Evolutionary conservation across 2,888 invertebrate species (phyloP).

Genomic region (Apamea epomidion): DNA sequence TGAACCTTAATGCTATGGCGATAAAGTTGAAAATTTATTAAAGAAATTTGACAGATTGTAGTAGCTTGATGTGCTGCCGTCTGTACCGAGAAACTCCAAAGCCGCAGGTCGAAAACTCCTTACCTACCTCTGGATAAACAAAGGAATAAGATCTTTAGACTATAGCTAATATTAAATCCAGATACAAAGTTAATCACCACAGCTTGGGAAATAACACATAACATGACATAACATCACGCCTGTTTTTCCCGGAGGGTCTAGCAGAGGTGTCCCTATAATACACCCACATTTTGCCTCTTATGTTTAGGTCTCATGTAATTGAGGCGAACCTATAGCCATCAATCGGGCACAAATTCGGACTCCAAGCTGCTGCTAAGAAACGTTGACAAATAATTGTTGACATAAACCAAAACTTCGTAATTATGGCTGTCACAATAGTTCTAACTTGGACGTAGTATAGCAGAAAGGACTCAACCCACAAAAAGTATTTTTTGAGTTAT

Average conservation of each 20-base stretch:
- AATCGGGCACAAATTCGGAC: not conserved
- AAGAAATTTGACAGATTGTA: too few relatives aligned
- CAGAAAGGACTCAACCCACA: too few relatives aligned
- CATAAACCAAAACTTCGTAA: not conserved
- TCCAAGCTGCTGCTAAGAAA: not conserved
- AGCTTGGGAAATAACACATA: not conserved
- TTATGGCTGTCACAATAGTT: conserved; percentile 9
- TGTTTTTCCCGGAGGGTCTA: not conserved
- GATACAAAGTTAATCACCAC: not conserved
- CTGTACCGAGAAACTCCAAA: not conserved
- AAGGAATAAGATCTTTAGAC: not conserved
- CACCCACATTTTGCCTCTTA: not conserved
- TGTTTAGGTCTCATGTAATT: not conserved
- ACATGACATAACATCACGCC: not conserved
- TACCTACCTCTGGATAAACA: not conserved
- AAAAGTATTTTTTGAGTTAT: too few relatives aligned
- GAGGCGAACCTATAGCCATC: not conserved
- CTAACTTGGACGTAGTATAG: too few relatives aligned
- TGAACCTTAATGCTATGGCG: too few relatives aligned
- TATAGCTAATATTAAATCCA: too few relatives aligned
- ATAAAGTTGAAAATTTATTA: too few relatives aligned
- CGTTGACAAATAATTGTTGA: not conserved
- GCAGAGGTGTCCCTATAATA: not conserved
- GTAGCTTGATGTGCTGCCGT: too few relatives aligned
- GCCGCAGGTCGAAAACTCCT: not conserved